Conservation (phyloP, 2,888 invertebrate genomes). For the Ramazzottius varieornatus region DNA sequence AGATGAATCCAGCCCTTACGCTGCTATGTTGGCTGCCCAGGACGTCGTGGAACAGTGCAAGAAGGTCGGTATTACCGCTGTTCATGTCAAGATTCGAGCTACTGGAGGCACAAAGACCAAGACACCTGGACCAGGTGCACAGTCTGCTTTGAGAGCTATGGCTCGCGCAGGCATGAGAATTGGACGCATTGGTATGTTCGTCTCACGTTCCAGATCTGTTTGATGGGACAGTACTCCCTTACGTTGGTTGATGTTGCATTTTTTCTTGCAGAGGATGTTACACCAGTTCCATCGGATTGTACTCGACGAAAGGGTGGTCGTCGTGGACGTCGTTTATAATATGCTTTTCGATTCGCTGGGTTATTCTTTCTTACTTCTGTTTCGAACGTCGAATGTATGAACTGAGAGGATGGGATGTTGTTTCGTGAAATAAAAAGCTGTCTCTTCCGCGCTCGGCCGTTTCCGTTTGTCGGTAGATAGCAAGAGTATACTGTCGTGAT, state of each 20-base stretch:
- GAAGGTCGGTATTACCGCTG: constrained; percentile 75
- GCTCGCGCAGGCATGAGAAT: constrained; percentile 98
- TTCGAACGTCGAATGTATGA: too few relatives aligned
- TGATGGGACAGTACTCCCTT: background rate
- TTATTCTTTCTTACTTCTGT: too few relatives aligned
- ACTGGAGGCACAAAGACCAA: constrained; percentile 90
- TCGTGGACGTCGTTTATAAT: constrained; percentile 89
- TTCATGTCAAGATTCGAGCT: constrained; percentile 90
- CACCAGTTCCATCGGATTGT: constrained; percentile 94
- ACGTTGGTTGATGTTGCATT: constrained; percentile 5
- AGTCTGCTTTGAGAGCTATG: constrained; percentile 79
- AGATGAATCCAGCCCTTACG: constrained; percentile 98
- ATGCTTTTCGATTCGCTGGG: constrained; percentile 3
- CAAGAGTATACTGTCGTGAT: too few relatives aligned
- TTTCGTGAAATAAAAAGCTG: too few relatives aligned
- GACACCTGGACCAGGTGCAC: constrained; percentile 90
- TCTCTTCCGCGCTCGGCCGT: too few relatives aligned
- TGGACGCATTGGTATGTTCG: constrained; percentile 52
- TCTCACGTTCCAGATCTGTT: background rate
- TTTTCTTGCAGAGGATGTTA: constrained; percentile 47
- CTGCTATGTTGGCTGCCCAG: constrained; percentile 99
- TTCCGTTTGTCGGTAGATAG: too few relatives aligned
- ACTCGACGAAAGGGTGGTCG: constrained; percentile 99
- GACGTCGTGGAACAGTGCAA: constrained; percentile 99
- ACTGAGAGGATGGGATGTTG: too few relatives aligned